Evolutionary conservation across 92 coral and sea anemone genomes (phyloP).

Genomic region (Ricordea florida): DNA sequence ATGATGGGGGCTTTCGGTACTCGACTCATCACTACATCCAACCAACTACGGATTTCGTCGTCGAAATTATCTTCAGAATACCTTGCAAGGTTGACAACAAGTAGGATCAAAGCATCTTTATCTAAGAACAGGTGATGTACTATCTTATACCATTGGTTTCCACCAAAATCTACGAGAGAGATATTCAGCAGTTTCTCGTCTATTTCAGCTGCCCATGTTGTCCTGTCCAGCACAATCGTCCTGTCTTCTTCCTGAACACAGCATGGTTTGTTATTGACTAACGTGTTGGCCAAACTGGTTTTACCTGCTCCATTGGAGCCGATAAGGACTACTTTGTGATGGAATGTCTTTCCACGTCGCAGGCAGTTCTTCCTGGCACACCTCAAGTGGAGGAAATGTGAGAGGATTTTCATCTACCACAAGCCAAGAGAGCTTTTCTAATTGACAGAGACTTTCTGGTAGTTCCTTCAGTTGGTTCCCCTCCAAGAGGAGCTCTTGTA

Average conservation of each 20-base stretch:
- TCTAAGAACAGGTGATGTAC: constrained; percentile 73
- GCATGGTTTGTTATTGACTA: constrained; percentile 20
- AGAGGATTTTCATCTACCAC: constrained; percentile 30
- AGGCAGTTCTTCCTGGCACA: constrained; percentile 45
- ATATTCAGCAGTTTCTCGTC: constrained; percentile 46
- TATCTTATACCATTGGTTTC: constrained; percentile 51
- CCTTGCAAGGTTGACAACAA: constrained; percentile 48
- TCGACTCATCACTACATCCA: constrained; percentile 49
- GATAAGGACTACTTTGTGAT: constrained; percentile 57
- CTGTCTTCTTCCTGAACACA: constrained; percentile 51
- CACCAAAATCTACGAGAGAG: constrained; percentile 68
- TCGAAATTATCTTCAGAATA: constrained; percentile 38
- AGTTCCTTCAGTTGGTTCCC: neutral
- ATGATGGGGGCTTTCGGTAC: constrained; percentile 62
- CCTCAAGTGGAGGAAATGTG: constrained; percentile 28
- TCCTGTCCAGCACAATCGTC: constrained; percentile 62
- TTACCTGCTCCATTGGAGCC: constrained; percentile 73
- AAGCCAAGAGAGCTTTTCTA: neutral
- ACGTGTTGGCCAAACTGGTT: constrained; percentile 58
- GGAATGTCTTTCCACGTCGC: constrained; percentile 33
- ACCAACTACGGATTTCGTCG: constrained; percentile 62
- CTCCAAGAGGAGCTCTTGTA: neutral
- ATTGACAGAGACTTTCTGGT: neutral
- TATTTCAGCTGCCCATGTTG: constrained; percentile 56
- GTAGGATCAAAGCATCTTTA: constrained; percentile 48